These are phyloP conservation scores for Scelioninae gen. 2 DNA, from an alignment of 2,888 invertebrate genomes.

Conservation along the genomic window DNA sequence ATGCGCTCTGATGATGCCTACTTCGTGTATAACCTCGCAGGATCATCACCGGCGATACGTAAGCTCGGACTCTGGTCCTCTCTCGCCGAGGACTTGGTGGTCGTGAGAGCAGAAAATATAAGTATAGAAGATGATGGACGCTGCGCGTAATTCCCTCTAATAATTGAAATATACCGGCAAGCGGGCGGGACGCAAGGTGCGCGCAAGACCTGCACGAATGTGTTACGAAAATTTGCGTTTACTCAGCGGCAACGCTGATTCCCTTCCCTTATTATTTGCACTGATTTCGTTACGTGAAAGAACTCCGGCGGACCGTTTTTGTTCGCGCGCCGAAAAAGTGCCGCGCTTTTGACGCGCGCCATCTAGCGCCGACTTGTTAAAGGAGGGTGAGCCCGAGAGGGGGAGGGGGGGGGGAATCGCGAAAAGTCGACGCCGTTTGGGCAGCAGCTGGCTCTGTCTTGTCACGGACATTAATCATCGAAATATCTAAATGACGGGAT, in stretches of 20 bases:
- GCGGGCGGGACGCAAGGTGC: constrained; percentile 59
- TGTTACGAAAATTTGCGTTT: constrained; percentile 54
- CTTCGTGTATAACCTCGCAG: constrained; percentile 71
- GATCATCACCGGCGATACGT: constrained; percentile 68
- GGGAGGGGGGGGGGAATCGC: no score
- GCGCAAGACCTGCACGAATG: constrained; percentile 40
- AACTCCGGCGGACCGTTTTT: constrained; percentile 10
- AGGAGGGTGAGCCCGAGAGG: no score
- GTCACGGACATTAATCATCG: constrained; percentile 75
- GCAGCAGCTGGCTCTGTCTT: constrained; percentile 74
- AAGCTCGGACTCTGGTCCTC: constrained; percentile 57
- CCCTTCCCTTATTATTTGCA: constrained; percentile 42
- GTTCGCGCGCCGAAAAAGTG: background rate
- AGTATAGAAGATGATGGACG: constrained; percentile 75
- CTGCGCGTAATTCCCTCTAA: constrained; percentile 75
- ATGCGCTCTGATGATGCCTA: constrained; percentile 75
- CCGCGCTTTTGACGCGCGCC: background rate
- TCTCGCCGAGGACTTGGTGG: constrained; percentile 63
- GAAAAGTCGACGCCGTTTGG: constrained; percentile 58
- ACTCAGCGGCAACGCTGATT: constrained; percentile 41
- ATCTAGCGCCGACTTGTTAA: no score
- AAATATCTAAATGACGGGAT: constrained; percentile 76
- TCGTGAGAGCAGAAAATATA: constrained; percentile 74
- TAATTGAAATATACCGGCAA: constrained; percentile 75
- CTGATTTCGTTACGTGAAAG: constrained; percentile 46